These are phyloP conservation scores for Sebastes trivittatus DNA, from an alignment of 2,797 vertebrate species.

Conservation along the genomic window DNA sequence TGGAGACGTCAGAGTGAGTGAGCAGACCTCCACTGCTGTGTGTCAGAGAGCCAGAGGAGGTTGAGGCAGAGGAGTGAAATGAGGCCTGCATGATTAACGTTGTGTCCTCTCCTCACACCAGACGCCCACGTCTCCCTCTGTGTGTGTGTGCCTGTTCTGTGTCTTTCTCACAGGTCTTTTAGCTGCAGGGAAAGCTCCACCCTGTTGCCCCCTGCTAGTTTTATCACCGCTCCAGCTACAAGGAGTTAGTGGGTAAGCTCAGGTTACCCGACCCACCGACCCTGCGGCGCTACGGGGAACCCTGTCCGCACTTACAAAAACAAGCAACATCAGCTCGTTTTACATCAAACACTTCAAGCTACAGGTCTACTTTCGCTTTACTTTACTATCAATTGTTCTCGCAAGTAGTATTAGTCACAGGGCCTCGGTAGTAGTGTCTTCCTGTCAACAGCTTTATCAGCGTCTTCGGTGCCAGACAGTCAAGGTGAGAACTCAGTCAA, in stretches of 20 bases:
- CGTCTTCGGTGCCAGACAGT: neutral
- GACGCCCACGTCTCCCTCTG: conserved; percentile 44
- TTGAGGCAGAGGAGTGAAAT: conserved; percentile 61
- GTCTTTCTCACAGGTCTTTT: conserved; percentile 40
- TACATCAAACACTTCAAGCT: conserved; percentile 65
- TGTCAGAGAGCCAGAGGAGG: conserved; percentile 67
- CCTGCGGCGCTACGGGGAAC: conserved; percentile 54
- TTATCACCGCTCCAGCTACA: conserved; percentile 72
- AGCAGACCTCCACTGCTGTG: conserved; percentile 70
- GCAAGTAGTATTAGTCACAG: conserved; percentile 2
- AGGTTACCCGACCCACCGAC: conserved; percentile 72
- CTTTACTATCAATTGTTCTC: conserved; percentile 9
- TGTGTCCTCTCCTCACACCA: conserved; percentile 52
- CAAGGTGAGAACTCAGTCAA: conserved; percentile 23
- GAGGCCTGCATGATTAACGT: conserved; percentile 69
- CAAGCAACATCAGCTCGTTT: conserved; percentile 75
- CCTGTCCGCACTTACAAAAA: conserved; percentile 78
- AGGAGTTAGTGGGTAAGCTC: conserved; percentile 65
- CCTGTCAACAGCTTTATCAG: conserved; percentile 32
- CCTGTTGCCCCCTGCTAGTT: conserved; percentile 59
- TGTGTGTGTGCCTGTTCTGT: conserved; percentile 18
- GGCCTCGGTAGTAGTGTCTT: neutral
- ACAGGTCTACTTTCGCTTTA: conserved; percentile 38
- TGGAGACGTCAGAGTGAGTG: conserved; percentile 65
- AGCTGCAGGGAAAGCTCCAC: conserved; percentile 40